These are phyloP conservation scores for Ormyrus labotus DNA, from an alignment of 2,888 invertebrate species.

Conservation along the genomic window DNA sequence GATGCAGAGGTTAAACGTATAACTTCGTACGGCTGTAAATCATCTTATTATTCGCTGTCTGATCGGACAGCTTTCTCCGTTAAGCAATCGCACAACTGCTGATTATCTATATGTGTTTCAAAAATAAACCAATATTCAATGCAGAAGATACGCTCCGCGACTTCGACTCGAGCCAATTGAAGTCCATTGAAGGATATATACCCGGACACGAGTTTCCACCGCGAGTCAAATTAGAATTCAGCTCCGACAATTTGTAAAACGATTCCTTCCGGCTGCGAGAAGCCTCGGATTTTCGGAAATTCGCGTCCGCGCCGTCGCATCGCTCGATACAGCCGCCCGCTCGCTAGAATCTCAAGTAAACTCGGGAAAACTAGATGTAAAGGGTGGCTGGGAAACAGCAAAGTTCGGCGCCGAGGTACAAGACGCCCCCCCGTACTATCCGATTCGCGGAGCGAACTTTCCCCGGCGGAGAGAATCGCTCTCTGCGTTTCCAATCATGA, in stretches of 20 bases:
- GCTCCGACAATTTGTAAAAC: conserved; percentile 36
- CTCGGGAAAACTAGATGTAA: too few species aligned
- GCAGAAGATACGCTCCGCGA: too few species aligned
- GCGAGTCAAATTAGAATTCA: conserved; percentile 27
- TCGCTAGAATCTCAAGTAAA: background rate
- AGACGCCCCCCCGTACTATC: background rate
- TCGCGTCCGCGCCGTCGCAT: background rate
- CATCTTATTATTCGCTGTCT: too few species aligned
- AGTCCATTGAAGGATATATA: too few species aligned
- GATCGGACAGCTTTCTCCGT: too few species aligned
- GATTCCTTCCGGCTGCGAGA: conserved; percentile 26
- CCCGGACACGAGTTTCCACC: background rate
- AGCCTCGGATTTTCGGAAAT: conserved; percentile 12
- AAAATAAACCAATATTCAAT: too few species aligned
- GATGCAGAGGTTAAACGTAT: too few species aligned
- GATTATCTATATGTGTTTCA: too few species aligned
- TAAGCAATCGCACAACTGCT: too few species aligned
- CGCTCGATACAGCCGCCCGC: background rate
- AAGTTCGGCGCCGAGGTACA: background rate
- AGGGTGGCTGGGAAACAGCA: too few species aligned
- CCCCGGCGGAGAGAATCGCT: background rate
- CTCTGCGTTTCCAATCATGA: conserved; percentile 1
- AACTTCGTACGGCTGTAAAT: too few species aligned
- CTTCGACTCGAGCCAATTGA: too few species aligned
- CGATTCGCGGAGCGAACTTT: conserved; percentile 6